Conservation (phyloP, 2,797 vertebrate genomes). For the Buphagus erythrorhynchus region DNA sequence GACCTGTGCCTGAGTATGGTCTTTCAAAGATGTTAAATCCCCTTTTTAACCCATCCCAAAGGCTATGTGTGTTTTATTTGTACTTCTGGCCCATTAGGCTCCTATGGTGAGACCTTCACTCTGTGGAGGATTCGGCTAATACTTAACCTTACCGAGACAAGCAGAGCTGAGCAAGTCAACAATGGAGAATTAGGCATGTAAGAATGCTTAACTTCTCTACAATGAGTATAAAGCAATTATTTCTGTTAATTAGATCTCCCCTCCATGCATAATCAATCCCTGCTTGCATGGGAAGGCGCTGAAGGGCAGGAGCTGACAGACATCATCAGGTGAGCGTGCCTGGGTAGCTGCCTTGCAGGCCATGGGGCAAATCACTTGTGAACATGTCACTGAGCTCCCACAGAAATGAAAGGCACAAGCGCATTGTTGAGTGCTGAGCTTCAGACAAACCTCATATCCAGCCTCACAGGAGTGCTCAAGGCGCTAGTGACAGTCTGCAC, state of each 20-base stretch:
- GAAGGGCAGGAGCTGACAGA: neutral
- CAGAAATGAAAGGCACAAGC: neutral
- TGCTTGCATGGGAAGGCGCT: neutral
- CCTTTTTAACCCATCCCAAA: neutral
- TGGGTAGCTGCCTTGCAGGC: neutral
- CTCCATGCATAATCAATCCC: neutral
- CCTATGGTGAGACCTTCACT: neutral
- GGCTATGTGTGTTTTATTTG: neutral
- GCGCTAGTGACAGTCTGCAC: neutral
- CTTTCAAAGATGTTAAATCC: neutral
- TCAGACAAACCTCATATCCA: neutral
- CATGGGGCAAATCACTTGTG: neutral
- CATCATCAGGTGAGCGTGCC: neutral
- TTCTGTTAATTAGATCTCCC: neutral
- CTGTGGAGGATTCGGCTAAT: neutral
- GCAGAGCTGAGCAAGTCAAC: neutral
- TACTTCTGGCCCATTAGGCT: neutral
- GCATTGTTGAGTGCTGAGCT: rapidly evolving
- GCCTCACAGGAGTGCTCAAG: neutral
- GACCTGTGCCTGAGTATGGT: neutral
- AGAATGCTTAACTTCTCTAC: neutral
- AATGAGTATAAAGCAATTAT: neutral
- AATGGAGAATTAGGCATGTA: neutral
- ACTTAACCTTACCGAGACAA: neutral
- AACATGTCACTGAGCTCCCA: neutral